phyloP scores from a whole-genome alignment of 2,888 invertebrate genomes.

The Diarsia brunnea region DNA sequence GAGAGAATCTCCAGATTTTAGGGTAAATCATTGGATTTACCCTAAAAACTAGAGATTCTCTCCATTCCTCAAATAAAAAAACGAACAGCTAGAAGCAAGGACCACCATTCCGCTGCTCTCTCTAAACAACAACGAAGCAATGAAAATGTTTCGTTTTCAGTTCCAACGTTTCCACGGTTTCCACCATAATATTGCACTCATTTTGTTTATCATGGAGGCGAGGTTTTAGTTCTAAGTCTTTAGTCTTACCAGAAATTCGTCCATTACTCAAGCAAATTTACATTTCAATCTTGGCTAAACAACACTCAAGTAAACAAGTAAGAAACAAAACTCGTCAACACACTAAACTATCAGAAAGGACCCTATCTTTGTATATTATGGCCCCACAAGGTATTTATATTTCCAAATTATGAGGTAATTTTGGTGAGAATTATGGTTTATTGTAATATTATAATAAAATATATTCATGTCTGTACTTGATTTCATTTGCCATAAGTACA shows the following conservation, averaged over 20 bases:
- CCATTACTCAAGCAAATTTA: background rate
- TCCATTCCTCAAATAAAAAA: background rate
- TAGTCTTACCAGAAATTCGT: slow-evolving; percentile 2
- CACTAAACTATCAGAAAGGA: background rate
- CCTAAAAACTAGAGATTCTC: no score
- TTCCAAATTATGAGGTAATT: background rate
- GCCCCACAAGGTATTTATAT: background rate
- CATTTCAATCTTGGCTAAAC: background rate
- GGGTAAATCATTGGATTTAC: no score
- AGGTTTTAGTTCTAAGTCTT: background rate
- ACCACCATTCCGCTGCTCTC: background rate
- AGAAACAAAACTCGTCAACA: background rate
- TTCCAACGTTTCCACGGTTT: background rate
- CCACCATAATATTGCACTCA: background rate
- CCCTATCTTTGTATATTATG: background rate
- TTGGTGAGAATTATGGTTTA: background rate
- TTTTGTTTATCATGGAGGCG: background rate
- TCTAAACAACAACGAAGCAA: background rate
- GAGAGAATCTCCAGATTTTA: background rate
- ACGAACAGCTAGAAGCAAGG: background rate
- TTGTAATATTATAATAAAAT: background rate
- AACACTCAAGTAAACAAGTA: background rate
- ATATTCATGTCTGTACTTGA: background rate
- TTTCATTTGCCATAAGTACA: background rate
- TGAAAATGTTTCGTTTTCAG: background rate